A percentile compares a stretch with the other conserved stretches of the same genome.
Evolutionary conservation across 1,140 invertebrate genomes (phyloP).

Genomic region (Venustaconcha ellipsiformis): DNA sequence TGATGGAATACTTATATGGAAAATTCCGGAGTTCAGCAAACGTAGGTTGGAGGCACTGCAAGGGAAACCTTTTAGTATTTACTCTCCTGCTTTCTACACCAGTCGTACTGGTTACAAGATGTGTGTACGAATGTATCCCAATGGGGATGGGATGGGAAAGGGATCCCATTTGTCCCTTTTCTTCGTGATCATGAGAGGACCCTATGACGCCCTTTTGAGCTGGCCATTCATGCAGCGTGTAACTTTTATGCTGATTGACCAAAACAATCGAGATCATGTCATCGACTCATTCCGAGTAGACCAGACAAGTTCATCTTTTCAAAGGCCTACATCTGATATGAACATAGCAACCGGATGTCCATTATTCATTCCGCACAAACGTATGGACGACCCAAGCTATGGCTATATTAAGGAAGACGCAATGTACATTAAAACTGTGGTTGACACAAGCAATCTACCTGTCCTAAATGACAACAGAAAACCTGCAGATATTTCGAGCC

Average conservation of each 20-base stretch:
- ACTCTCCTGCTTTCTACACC: constrained; percentile 65
- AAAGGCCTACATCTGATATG: constrained; percentile 64
- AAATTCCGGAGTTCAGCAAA: constrained; percentile 55
- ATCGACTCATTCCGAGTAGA: constrained; percentile 65
- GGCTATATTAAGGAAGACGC: constrained; percentile 65
- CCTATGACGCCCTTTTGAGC: constrained; percentile 59
- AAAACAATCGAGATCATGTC: constrained; percentile 55
- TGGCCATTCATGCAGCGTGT: constrained; percentile 67
- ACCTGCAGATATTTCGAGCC: too few species aligned
- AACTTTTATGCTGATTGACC: constrained; percentile 62
- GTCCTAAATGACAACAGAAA: too few species aligned
- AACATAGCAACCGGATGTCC: constrained; percentile 68
- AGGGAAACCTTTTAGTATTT: constrained; percentile 60
- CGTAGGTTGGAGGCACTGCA: constrained; percentile 55
- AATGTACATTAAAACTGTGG: constrained; percentile 63
- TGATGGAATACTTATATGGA: constrained; percentile 63
- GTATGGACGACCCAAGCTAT: constrained; percentile 47
- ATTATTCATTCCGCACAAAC: constrained; percentile 56
- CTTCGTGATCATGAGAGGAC: constrained; percentile 65
- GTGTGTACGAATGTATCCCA: constrained; percentile 85
- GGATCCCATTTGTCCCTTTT: constrained; percentile 64
- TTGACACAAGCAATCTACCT: constrained; percentile 36
- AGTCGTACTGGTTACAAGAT: constrained; percentile 78
- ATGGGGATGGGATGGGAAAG: constrained; percentile 74
- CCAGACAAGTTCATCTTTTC: constrained; percentile 57